These are phyloP conservation scores for Geodia barretti DNA, from an alignment of 37 sponge, comb jelly and placozoan genomes.

Conservation along the genomic window DNA sequence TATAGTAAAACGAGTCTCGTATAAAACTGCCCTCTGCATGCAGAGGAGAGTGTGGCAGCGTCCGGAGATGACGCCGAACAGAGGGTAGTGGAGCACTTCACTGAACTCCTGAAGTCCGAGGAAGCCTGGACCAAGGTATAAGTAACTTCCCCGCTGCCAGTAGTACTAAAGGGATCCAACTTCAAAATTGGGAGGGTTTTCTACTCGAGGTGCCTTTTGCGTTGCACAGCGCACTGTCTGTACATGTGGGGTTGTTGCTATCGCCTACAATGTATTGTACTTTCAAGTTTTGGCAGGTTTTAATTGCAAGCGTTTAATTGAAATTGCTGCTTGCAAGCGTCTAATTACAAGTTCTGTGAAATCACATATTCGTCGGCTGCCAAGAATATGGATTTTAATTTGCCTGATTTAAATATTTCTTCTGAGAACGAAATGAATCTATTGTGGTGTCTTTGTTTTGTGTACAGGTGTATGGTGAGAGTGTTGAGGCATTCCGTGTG, in stretches of 20 bases:
- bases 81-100: not conserved
- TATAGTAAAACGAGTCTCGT: not conserved
- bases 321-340: not conserved
- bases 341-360: not conserved
- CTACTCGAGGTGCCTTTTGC: constrained; percentile 88
- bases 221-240: too few species aligned
- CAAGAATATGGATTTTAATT: not conserved
- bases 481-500: constrained; percentile 65
- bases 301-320: not conserved
- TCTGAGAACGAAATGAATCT: not conserved
- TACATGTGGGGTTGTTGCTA: too few species aligned
- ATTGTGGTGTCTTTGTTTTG: too few species aligned
- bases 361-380: not conserved
- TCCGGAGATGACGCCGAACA: not conserved
- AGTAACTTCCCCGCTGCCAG: not conserved
- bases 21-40: too few species aligned
- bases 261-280: too few species aligned
- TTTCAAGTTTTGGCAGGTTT: too few species aligned
- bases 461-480: constrained; percentile 64
- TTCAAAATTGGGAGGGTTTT: too few species aligned
- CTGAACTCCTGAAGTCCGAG: not conserved
- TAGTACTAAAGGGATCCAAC: too few species aligned
- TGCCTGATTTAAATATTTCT: not conserved
- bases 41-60: not conserved
- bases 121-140: not conserved